Base-by-base conservation (phyloP, 2,888 invertebrate species). In the Pristionchus fissidentatus region DNA sequence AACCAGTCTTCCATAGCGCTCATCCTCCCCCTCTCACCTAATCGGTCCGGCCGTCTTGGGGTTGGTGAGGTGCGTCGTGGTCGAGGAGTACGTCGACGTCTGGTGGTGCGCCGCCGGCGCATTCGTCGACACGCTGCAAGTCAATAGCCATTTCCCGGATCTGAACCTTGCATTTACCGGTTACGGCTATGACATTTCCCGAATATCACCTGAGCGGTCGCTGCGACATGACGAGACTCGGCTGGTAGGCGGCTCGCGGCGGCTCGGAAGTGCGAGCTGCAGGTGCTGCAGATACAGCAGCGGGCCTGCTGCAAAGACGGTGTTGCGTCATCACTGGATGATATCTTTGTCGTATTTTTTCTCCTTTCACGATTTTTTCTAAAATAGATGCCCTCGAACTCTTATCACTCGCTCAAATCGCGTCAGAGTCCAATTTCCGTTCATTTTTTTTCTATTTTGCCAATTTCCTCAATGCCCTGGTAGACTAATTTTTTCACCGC, bases 241-340 rank as follows among this genome's bases (percentile, higher is more conserved):
- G 90, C 84, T 90, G 90, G 70, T 89, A 90, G 84, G 86, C 85
- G 57, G 86, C 88, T 52, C 87, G 84, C 29, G 88, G 87, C 43
- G 87, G 88, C 35, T 89, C 88, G 19, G 84, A 84, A 7, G 89
- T 88, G 22, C 89, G 90, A 22, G 88, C 88, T 5, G 89, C 85
- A 0, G 88, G 87, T 46, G 89, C 90, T 0, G 89, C 62, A 19
- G 70, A 7, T 38, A 38, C 26, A 13, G 62, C 62, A 35, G n/a
- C n/a, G n/a, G 62, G 32, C 26, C 70, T 70, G 70, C 70, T 70
- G 70, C 70, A 70, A 70, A 43, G 41, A 15, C 19, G 4, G n/a
- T 8, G 41, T 66, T 41, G 41, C 66, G 19, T 70, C 66, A 70
- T 70, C 41, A 41, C 22, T 41, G 41, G 41, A n/a, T 3, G n/a